Base-by-base conservation (phyloP, 2,888 invertebrate genomes). In the Lissocephala sabroskyi region DNA sequence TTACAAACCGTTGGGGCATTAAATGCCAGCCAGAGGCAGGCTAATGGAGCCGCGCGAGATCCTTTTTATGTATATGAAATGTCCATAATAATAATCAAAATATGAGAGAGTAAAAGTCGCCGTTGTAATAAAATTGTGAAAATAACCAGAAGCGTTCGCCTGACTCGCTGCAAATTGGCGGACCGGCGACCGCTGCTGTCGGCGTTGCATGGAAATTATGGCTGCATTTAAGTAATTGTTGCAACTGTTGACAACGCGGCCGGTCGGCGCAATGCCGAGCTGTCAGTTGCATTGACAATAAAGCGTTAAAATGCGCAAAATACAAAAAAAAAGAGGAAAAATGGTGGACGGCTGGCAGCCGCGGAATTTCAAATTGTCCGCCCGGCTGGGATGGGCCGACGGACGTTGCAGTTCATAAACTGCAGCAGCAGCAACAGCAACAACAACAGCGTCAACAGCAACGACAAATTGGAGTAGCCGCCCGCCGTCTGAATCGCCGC, bases 191-290 rank as follows among this genome's bases (percentile, higher is more conserved):
- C 35, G 17, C n/a, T 41, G 16, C 45, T 41, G 29, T 45, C 28
- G 37, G 53, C 50, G 66, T 65, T 65, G 70, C 60, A 66, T 61
- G 52, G 58, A 74, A 71, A 74, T 71, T 74, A 74, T 65, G 59
- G 70, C 74, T 62, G 70, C 75, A 59, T 74, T 71, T 71, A 71
- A 71, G 71, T 71, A 71, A 71, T 71, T 71, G 74, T 71, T 74
- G 74, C 74, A 66, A 66, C 66, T 48, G 71, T 60, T 71, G 71
- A 71, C 74, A 71, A 58, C 67, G 59, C 57, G 52, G 29, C 19
- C 45, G 45, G 49, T 46, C 39, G 41, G 52, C 55, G 14, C 29
- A 1, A 11, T 16, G n/a, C 55, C 32, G 51, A 52, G 54, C 65
- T 65, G 65, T 65, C 65, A 65, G 50, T 65, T 65, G 65, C 65